Evolutionary conservation across 2,888 invertebrate genomes (phyloP), one percentile per base, ranked within the genome.

Genomic region (Vandiemenella viatica): DNA sequence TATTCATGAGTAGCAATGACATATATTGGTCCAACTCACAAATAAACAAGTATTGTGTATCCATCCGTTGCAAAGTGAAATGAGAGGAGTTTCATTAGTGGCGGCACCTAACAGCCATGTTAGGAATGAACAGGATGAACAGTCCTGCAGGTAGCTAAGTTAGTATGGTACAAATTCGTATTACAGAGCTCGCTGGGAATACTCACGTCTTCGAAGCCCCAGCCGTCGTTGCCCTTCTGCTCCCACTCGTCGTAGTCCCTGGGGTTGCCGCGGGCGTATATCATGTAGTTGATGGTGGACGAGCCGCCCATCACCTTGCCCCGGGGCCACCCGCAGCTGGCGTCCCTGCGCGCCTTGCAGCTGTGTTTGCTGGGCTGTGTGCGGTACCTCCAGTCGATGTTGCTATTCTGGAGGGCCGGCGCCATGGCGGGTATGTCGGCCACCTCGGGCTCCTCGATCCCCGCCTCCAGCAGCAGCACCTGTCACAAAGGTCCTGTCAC

Each of bases 281-380:
- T 74, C 74, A 81, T 72, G 61, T 76, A 77, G 64, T 81, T 81
- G 16, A 80, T 69, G 19, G 75, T 69, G 55, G 79, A 79, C 0
- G 75, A 75, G 1, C 82, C 82, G 6, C 81, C 82, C 71, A 81
- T 74, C 0, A 77, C 74, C 62, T 72, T 76, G 0, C 83, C 83
- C 49, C 78, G 71, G 21, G 76, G 73, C 80, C 80, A 79, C 7
- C 68, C 59, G 51, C 80, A 80, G 2, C 72, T 69, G 15, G 72
- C 71, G 2, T 72, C 71, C 38, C 69, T 66, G 56, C 75, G 70
- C 0, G 78, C 74, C 43, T 74, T 64, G 56, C 80, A 81, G 1
- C 74, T 72, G 55, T 72, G 60, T 52, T 74, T 69, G 50, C 78
- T 75, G 0, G 79, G 78, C 58, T 79, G 78, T 0, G 82, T 81